A percentile compares a stretch with the other conserved stretches of the same genome.
These are phyloP conservation scores for Grammomys surdaster DNA, from an alignment of 2,113 vertebrate genomes.

Conservation along the genomic window DNA sequence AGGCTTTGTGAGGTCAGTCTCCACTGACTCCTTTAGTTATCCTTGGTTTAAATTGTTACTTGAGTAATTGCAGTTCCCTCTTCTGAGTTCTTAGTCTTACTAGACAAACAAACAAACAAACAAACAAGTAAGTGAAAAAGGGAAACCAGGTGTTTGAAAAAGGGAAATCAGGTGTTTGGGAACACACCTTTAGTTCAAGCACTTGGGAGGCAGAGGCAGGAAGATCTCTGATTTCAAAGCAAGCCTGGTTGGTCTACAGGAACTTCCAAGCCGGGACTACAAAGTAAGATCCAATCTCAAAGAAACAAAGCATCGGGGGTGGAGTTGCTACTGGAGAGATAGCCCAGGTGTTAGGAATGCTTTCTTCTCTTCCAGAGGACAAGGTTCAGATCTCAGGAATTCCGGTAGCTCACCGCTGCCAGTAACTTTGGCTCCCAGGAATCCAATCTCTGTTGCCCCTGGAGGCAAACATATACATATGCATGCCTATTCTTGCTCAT, in stretches of 20 bases:
- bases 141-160: background rate
- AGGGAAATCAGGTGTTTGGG: background rate
- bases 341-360: background rate
- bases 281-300: background rate
- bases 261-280: background rate
- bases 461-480: background rate
- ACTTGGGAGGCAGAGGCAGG: background rate
- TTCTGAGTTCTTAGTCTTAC: background rate
- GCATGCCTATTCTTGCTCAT: background rate
- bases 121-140: too few species aligned
- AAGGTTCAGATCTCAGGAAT: background rate
- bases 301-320: background rate
- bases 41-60: background rate
- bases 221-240: background rate
- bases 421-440: background rate
- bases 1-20: background rate
- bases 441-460: background rate
- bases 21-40: background rate
- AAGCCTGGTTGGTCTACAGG: background rate
- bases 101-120: background rate
- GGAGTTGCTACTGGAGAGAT: background rate
- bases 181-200: background rate
- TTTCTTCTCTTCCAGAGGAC: background rate
- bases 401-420: background rate
- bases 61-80: background rate